Percentiles rank a stretch among this genome's conserved stretches.
phyloP scores from a whole-genome alignment of 2,888 invertebrate genomes.

The Drosophila cognata region DNA sequence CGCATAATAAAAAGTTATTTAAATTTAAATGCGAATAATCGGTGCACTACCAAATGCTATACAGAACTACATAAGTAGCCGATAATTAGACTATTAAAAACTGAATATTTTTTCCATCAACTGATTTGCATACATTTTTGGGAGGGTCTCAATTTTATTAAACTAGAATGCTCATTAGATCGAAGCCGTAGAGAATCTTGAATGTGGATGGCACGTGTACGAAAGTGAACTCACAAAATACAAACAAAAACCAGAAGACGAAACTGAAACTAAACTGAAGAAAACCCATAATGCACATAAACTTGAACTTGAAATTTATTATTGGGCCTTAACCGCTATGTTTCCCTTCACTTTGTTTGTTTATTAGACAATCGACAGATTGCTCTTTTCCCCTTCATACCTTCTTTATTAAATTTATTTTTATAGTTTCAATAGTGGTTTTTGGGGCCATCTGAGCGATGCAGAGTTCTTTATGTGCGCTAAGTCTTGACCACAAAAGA shows the following conservation, averaged over 20 bases:
- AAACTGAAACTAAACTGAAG: slow-evolving; percentile 18
- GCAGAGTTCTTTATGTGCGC: slow-evolving; percentile 50
- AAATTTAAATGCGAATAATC: slow-evolving; percentile 13
- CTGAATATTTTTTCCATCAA: slow-evolving; percentile 7
- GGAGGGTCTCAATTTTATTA: not conserved
- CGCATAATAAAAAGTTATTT: not conserved
- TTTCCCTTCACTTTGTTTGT: slow-evolving; percentile 57
- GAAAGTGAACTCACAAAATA: slow-evolving; percentile 24
- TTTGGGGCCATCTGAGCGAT: slow-evolving; percentile 54
- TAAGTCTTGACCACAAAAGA: slow-evolving; percentile 40
- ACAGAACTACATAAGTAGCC: slow-evolving; percentile 8
- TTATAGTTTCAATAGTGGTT: slow-evolving; percentile 31
- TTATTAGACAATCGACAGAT: slow-evolving; percentile 33
- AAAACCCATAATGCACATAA: slow-evolving; percentile 43
- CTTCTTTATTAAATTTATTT: slow-evolving; percentile 9
- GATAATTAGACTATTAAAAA: not conserved
- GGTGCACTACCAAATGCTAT: slow-evolving; percentile 1
- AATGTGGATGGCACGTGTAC: slow-evolving; percentile 9
- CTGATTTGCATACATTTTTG: slow-evolving; percentile 23
- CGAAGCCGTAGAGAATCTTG: not conserved
- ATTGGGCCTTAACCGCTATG: slow-evolving; percentile 56
- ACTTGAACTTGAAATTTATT: slow-evolving; percentile 73
- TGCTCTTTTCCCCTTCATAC: slow-evolving; percentile 15
- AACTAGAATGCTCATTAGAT: slow-evolving; percentile 15
- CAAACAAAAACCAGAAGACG: slow-evolving; percentile 5